Evolutionary conservation across 2,113 vertebrate genomes (phyloP).

Genomic region (Pelecanus crispus): DNA sequence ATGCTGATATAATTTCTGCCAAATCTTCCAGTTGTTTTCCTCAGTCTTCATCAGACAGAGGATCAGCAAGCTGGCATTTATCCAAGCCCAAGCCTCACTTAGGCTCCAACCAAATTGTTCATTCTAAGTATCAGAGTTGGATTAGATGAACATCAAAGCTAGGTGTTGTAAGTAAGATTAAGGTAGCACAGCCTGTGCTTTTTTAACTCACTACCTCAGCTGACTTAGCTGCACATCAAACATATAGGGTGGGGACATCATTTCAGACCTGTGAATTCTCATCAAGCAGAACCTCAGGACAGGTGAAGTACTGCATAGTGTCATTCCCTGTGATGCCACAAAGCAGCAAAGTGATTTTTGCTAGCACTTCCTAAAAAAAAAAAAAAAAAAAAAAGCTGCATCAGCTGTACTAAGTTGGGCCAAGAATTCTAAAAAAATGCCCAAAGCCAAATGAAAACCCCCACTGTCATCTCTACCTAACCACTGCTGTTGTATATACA

Average conservation of each 20-base stretch:
- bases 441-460: background rate
- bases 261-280: background rate
- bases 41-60: slow-evolving; percentile 23
- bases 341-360: background rate
- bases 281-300: background rate
- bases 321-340: background rate
- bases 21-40: slow-evolving; percentile 44
- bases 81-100: background rate
- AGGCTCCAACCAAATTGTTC: background rate
- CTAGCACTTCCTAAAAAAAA: background rate
- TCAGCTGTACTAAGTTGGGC: background rate
- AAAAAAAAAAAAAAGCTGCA: background rate
- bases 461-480: background rate
- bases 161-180: background rate
- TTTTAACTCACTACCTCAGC: background rate
- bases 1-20: slow-evolving; percentile 13
- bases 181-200: background rate
- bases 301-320: background rate
- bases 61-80: background rate
- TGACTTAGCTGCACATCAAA: background rate
- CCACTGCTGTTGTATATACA: background rate
- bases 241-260: background rate
- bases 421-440: background rate
- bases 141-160: background rate
- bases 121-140: background rate